A percentile compares a stretch with the other conserved stretches of the same genome.
phyloP scores from a whole-genome alignment of 2,797 vertebrate species.

The Coranthus polyacanthus region DNA sequence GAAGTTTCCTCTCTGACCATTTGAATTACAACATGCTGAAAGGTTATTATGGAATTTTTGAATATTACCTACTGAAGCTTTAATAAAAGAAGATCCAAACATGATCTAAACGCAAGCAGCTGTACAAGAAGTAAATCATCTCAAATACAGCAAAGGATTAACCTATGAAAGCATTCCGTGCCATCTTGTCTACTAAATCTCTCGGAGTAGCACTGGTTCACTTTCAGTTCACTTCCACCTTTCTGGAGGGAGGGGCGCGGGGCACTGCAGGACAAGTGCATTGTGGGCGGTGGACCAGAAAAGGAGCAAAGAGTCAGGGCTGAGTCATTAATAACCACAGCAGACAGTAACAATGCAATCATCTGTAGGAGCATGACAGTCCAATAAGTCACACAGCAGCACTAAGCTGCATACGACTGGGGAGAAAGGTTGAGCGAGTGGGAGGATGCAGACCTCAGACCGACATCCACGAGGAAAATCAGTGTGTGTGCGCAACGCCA shows the following conservation, averaged over 20 bases:
- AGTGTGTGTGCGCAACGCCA: too few relatives aligned
- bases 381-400: conserved; percentile 25
- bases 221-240: neutral
- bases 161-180: too few relatives aligned
- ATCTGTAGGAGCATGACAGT: conserved; percentile 2
- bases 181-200: too few relatives aligned
- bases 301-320: neutral
- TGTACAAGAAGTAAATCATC: too few relatives aligned
- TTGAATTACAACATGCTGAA: too few relatives aligned
- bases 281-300: too few relatives aligned
- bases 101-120: too few relatives aligned
- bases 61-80: too few relatives aligned
- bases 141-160: too few relatives aligned
- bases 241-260: neutral
- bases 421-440: neutral
- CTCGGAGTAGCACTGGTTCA: neutral
- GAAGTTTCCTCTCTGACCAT: too few relatives aligned
- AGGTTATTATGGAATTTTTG: too few relatives aligned
- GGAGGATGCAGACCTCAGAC: neutral
- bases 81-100: too few relatives aligned
- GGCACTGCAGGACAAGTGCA: neutral
- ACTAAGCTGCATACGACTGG: conserved; percentile 12
- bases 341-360: conserved; percentile 13
- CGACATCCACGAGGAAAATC: neutral
- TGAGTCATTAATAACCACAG: conserved; percentile 22